A percentile compares a stretch with the other conserved stretches of the same genome.
phyloP scores from a whole-genome alignment of 1,140 invertebrate genomes.

The Ips typographus region DNA sequence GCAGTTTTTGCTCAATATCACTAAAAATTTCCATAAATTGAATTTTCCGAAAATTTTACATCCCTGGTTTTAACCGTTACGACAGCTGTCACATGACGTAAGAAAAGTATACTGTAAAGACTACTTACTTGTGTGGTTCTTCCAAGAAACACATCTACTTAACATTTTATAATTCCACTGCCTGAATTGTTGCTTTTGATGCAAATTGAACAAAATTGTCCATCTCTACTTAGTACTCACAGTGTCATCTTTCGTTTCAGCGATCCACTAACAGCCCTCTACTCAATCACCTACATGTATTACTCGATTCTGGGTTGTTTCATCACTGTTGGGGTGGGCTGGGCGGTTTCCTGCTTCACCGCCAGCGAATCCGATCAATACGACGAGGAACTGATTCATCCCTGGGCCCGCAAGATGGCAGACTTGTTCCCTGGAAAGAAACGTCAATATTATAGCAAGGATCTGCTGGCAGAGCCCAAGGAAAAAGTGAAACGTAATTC shows the following conservation, averaged over 20 bases:
- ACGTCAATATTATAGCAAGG: constrained; percentile 40
- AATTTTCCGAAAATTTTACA: no score
- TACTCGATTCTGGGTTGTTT: constrained; percentile 70
- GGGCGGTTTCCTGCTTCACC: constrained; percentile 65
- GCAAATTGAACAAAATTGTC: neutral
- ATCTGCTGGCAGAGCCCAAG: neutral
- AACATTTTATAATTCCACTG: neutral
- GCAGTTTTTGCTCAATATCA: no score
- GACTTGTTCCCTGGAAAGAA: constrained; percentile 58
- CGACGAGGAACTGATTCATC: constrained; percentile 68
- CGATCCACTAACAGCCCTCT: constrained; percentile 60
- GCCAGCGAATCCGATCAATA: constrained; percentile 64
- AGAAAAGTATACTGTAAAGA: neutral
- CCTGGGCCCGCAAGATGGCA: constrained; percentile 61
- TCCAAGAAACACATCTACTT: neutral
- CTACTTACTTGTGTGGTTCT: neutral
- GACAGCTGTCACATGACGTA: no score
- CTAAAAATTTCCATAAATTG: no score
- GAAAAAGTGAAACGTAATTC: constrained; percentile 17
- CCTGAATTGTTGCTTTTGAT: no score
- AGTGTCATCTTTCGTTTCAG: constrained; percentile 51
- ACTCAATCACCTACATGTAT: constrained; percentile 75
- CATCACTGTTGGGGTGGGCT: constrained; percentile 65
- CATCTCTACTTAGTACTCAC: neutral
- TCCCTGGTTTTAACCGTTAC: no score